Base-by-base conservation (phyloP, 1,140 invertebrate genomes). In the Sinella curviseta region DNA sequence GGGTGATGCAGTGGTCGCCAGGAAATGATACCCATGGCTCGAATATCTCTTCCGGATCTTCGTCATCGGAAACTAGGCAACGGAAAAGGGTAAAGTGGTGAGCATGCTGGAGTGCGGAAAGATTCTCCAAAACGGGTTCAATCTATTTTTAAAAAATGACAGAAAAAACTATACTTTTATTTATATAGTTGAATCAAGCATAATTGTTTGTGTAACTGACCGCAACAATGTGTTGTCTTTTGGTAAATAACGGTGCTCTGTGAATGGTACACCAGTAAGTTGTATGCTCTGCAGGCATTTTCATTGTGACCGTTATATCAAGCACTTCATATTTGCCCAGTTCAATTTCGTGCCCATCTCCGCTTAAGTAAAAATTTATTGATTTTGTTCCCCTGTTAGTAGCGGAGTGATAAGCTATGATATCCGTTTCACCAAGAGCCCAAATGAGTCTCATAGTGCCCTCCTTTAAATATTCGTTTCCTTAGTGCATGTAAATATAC, bases 71-170 rank as follows among this genome's bases (percentile, higher is more conserved):
- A 39, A 74, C 14, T 35, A 30, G 20, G 48, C 81, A 82, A 8
- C n/a, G 54, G 20, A 31, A 36, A 0, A 57, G 60, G 2, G 70
- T 57, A 65, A 82, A 79, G 26, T 82, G 81, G 74, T 82, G 81
- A 30, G 81, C 77, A 67, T 82, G 73, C 16, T 1, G 4, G 12
- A 75, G 31, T 12, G 75, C 74, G 16, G 33, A 30, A 48, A 16
- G 0, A 30, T 39, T 57, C 30, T 74, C 33, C 0, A 79, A 28
- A 24, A 60, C 48, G 24, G 70, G 55, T 55, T 81, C 74, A 31
- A 81, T 28, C 80, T 81, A 31, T 26, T n/a, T n/a, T n/a, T n/a
- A n/a, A n/a, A n/a, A n/a, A n/a, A 74, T 17, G 4, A 16, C 2
- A 8, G 26, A 4, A 33, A 8, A 48, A n/a, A n/a, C n/a, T n/a